Percentiles rank a stretch among this genome's conserved stretches.
Evolutionary conservation across 2,113 vertebrate species (phyloP).

Genomic region (Natator depressus): DNA sequence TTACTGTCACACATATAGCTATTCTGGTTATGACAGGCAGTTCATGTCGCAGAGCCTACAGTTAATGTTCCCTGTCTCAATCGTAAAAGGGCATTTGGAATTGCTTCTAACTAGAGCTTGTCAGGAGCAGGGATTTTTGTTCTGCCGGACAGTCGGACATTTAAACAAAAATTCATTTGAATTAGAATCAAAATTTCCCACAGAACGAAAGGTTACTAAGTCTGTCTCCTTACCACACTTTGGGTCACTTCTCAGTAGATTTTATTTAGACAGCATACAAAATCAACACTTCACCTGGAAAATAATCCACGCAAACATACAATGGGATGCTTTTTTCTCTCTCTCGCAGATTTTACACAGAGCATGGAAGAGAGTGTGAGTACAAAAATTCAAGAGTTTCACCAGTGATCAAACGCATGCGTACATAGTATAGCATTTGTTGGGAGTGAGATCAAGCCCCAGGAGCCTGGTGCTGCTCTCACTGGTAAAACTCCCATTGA

Average conservation of each 20-base stretch:
- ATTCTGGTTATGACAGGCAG: neutral
- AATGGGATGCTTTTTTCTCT: neutral
- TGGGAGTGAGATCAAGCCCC: neutral
- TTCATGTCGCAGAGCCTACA: neutral
- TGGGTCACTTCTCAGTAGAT: conserved; percentile 20
- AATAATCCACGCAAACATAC: conserved; percentile 30
- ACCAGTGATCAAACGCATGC: neutral
- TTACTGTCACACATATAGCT: neutral
- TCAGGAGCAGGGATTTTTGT: neutral
- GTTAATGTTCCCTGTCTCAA: neutral
- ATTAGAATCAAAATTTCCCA: neutral
- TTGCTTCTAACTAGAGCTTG: neutral
- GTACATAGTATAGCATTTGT: neutral
- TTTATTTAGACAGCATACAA: neutral
- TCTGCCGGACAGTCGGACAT: neutral
- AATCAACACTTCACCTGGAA: neutral
- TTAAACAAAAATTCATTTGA: neutral
- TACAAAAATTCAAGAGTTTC: neutral
- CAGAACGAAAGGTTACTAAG: neutral
- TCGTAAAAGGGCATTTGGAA: neutral
- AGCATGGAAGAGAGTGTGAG: conserved; percentile 14
- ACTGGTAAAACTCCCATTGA: neutral
- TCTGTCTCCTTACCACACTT: conserved; percentile 26
- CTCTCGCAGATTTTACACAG: conserved; percentile 2
- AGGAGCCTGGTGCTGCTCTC: neutral